Percentiles rank a stretch among this genome's conserved stretches.
Conservation (phyloP, 1,140 invertebrate species). For the Stegodyphus dumicola region DNA sequence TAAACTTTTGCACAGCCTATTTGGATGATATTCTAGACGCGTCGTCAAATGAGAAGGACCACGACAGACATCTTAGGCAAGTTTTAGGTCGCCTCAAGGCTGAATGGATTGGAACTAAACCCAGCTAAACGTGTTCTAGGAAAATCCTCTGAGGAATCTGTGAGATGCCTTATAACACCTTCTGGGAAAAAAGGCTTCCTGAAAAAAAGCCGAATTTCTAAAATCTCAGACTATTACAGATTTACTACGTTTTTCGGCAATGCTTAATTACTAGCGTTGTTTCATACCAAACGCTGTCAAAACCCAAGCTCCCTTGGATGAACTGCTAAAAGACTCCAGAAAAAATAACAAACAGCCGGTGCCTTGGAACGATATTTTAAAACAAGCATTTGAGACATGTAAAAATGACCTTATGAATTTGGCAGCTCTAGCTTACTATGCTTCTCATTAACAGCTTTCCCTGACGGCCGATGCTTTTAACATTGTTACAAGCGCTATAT, state of each 20-base stretch:
- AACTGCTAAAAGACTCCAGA: too few relatives aligned
- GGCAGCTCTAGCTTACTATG: not conserved
- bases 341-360: too few relatives aligned
- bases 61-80: too few relatives aligned
- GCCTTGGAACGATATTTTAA: not conserved
- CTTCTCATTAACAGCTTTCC: not conserved
- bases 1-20: too few relatives aligned
- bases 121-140: too few relatives aligned
- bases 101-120: too few relatives aligned
- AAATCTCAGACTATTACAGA: slow-evolving; percentile 66
- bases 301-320: not conserved
- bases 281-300: slow-evolving; percentile 64
- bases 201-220: slow-evolving; percentile 60
- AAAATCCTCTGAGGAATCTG: too few relatives aligned
- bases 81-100: too few relatives aligned
- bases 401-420: not conserved
- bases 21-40: too few relatives aligned
- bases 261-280: slow-evolving; percentile 68
- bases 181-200: too few relatives aligned
- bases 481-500: not conserved
- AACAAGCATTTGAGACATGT: not conserved
- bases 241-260: slow-evolving; percentile 66
- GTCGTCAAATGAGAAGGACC: too few relatives aligned
- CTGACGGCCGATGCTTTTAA: slow-evolving; percentile 22
- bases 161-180: too few relatives aligned